Base-by-base conservation (phyloP, 2,797 vertebrate genomes). In the Parauchenoglanis punctatus region DNA sequence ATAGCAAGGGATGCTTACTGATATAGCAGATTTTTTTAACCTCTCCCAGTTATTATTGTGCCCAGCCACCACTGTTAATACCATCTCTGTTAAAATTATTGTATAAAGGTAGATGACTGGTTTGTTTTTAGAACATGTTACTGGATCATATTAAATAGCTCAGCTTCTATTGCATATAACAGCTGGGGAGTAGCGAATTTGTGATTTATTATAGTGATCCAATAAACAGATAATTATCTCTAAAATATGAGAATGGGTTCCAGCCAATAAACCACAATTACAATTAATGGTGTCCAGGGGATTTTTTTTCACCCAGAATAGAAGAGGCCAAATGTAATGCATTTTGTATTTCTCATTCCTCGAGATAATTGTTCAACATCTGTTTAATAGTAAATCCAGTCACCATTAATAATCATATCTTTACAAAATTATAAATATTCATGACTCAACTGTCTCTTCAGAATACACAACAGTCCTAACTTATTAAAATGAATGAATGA, bases 181-280 rank as follows among this genome's bases (percentile, higher is more conserved):
- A 89, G 84, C 83, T 89, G 85, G 67, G 52, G 73, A 86, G 85
- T 88, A 86, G 76, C 77, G 85, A 86, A 83, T 82, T 63, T 81
- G 44, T 88, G 90, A 90, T 88, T 88, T 83, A 90, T 90, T 91
- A 18, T 86, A 81, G 73, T 89, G 76, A 89, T 91, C 91, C 86
- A 81, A 35, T 84, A 89, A 88, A 91, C 89, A 90, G 72, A 81
- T 90, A 83, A 91, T 91, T 81, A 90, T 85, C 77, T 88, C 88
- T 91, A 91, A 90, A 92, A 93, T 92, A 94, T 92, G 92, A 92
- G 84, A 90, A 90, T 92, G 93, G 93, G 91, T 88, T 91, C 91
- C 89, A 89, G 85, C 85, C 88, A 90, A 82, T 89, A 92, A 91
- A 92, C 92, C 90, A 94, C 91, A 93, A 93, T 93, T 93, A 93